Evolutionary conservation across 2,888 invertebrate species (phyloP), one percentile per base, ranked within the genome.

Genomic region (Machimus rusticus): DNA sequence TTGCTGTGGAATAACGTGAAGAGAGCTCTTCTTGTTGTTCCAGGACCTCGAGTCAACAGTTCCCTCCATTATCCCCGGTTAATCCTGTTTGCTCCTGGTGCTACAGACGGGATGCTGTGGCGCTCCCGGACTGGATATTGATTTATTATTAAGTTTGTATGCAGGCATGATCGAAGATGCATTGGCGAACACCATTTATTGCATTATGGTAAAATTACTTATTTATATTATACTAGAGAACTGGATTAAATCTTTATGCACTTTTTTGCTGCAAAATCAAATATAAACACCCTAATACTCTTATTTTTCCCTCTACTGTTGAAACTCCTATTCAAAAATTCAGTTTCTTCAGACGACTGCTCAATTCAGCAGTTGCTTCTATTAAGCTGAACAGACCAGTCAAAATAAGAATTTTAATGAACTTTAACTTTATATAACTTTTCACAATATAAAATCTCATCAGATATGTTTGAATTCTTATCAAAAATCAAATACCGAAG

Each of bases 101-200:
- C 43, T 34, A n/a, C 28, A 16, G 39, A 23, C n/a, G 34, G 79
- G 79, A 76, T n/a, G 14, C 76, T 37, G 9, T 23, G 1, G 23
- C 5, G 28, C 6, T 66, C 39, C 76, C 37, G 76, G 19, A 0
- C 39, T 76, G 39, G 55, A 4, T 81, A 81, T 55, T 81, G 81
- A 55, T 81, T 81, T 81, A 81, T 81, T 81, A 78, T 78, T 78
- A 78, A 19, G 39, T 78, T 78, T 78, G 78, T 23, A 23, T 78
- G 23, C 46, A 43, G 43, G 12, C n/a, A 37, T 66, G 9, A 5
- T 28, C 66, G 66, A 28, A 66, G 66, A 23, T 66, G 66, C 66
- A 66, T 66, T 66, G 8, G 12, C 28, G 9, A 19, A 66, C 12
- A n/a, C 2, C 39, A 19, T 46, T 46, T 78, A 78, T 78, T 78